phyloP scores from a whole-genome alignment of 2,888 invertebrate genomes.

The Himalopsyche tibetana region DNA sequence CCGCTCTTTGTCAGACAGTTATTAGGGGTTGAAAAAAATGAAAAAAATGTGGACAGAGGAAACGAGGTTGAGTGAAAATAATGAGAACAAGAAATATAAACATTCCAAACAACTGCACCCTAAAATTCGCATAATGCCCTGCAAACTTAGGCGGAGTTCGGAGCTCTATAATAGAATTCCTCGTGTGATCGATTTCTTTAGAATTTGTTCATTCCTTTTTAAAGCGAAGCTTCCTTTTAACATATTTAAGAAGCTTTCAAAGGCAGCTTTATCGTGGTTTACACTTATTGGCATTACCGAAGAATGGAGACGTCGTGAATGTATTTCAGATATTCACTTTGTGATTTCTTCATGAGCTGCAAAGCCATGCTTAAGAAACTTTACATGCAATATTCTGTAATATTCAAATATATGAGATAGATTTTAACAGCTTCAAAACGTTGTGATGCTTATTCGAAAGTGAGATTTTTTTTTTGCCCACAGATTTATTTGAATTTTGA shows the following conservation, averaged over 20 bases:
- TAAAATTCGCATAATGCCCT: constrained; percentile 63
- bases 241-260: background rate
- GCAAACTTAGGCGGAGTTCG: constrained; percentile 45
- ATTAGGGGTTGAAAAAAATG: constrained; percentile 53
- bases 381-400: too few relatives aligned
- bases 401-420: too few relatives aligned
- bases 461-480: too few relatives aligned
- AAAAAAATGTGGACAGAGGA: constrained; percentile 54
- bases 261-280: constrained; percentile 3
- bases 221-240: constrained; percentile 23
- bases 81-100: constrained; percentile 65
- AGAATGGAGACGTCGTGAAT: constrained; percentile 1
- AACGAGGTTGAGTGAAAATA: constrained; percentile 62
- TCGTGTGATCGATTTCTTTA: constrained; percentile 61
- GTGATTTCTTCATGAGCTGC: background rate
- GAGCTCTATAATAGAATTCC: constrained; percentile 63
- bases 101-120: constrained; percentile 66
- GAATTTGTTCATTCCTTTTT: constrained; percentile 39
- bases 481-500: too few relatives aligned
- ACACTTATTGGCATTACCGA: constrained; percentile 16
- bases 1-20: constrained; percentile 58
- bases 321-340: constrained; percentile 28
- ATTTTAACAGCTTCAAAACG: too few relatives aligned
- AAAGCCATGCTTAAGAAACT: background rate
- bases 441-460: too few relatives aligned